Evolutionary conservation across 92 coral and sea anemone species (phyloP).

Genomic region (Actinostola sp.): DNA sequence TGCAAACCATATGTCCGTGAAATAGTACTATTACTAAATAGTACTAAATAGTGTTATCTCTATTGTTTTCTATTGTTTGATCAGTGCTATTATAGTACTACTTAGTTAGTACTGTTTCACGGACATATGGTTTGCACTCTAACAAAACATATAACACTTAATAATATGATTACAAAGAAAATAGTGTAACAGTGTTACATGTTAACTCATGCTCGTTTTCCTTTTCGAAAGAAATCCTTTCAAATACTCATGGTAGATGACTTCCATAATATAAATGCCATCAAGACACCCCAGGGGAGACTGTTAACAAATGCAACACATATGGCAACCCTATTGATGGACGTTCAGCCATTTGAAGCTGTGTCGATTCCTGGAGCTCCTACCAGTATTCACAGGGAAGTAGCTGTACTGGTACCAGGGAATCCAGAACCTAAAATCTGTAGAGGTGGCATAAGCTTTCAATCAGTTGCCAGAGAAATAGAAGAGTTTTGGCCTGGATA

Average conservation of each 20-base stretch:
- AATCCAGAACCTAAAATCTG: slow-evolving; percentile 32
- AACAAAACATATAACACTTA: no score
- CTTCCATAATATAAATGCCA: slow-evolving; percentile 60
- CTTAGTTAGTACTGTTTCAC: no score
- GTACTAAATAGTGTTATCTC: neutral
- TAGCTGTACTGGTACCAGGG: slow-evolving; percentile 32
- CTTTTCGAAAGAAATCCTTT: slow-evolving; percentile 50
- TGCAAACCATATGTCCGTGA: no score
- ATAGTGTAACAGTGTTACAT: no score
- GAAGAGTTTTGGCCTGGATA: slow-evolving; percentile 47
- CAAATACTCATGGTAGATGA: slow-evolving; percentile 59
- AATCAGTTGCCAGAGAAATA: slow-evolving; percentile 27
- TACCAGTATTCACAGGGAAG: slow-evolving; percentile 50
- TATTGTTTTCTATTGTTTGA: neutral
- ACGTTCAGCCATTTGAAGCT: slow-evolving; percentile 11
- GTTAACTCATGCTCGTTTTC: no score
- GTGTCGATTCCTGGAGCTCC: no score
- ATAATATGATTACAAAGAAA: no score
- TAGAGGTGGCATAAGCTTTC: slow-evolving; percentile 52
- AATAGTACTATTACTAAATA: neutral
- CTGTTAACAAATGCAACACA: slow-evolving; percentile 57
- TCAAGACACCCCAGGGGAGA: slow-evolving; percentile 57
- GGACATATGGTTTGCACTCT: no score
- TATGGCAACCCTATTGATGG: slow-evolving; percentile 53
- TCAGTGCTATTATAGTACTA: neutral